Evolutionary conservation across 2,113 vertebrate genomes (phyloP), one percentile per base, ranked within the genome.

Genomic region (Hydrolagus affinis): DNA sequence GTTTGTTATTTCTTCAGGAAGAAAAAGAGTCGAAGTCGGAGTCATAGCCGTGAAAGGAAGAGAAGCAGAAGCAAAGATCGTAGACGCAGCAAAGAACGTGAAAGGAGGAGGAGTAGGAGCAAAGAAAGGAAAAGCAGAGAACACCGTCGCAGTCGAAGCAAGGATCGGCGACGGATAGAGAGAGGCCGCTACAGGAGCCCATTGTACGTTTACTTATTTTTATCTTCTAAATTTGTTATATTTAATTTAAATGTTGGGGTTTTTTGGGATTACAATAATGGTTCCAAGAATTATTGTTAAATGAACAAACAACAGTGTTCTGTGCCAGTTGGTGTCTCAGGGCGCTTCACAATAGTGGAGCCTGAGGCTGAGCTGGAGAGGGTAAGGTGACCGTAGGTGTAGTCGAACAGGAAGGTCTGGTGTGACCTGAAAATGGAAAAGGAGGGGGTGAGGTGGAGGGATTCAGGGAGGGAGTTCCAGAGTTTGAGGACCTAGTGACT

Each of bases 11-110:
- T 80, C 76, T 30, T 32, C 30, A 98, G 96, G 93, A 97, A 96
- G 94, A 99, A 96, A 93, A 96, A 95, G 90, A 98, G 97, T 89
- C 95, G 95, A 88, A 95, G 94, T 89, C 92, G 94, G 89, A 98
- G 97, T 89, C 96, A 95, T 66, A 97, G 96, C 91, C 93, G 94
- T 89, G 95, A 96, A 87, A 93, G 94, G 85, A 96, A 97, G 87
- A 94, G 91, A 89, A 97, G 94, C 88, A 94, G 92, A 89, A 98
- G 96, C 90, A 95, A 93, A 89, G 97, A 97, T 21, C 93, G 93
- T 11, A 97, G 98, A 9, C 93, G 91, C 87, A 97, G 95, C 89
- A 92, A 90, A 85, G 94, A 94, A 71, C 93, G 94, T 66, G 96
- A 97, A 28, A 93, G 93, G 70, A 96, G 96, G 86, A 94, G 93